Conservation (phyloP, 2,888 invertebrate species). For the Lepidocyrtoides sp. region DNA sequence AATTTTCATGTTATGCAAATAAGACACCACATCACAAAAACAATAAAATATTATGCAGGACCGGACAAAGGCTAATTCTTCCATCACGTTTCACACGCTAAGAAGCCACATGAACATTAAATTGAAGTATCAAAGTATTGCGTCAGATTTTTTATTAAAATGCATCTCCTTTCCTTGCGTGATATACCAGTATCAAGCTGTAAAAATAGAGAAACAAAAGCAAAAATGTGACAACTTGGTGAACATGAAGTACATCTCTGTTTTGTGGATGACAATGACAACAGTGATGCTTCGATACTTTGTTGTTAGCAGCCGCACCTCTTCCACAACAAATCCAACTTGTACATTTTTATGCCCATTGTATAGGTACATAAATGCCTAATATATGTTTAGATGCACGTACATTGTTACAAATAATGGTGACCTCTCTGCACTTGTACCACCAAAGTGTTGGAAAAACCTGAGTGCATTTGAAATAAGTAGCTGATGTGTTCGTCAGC, state of each 20-base stretch:
- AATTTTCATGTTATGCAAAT: not conserved
- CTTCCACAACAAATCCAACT: not conserved
- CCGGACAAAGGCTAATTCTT: not conserved
- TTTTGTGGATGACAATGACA: not conserved
- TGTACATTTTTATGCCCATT: not conserved
- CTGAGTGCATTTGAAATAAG: too few species aligned
- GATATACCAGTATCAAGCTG: not conserved
- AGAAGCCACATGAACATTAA: not conserved
- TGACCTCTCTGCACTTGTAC: too few species aligned
- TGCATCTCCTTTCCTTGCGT: conserved; percentile 6
- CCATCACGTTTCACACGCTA: conserved; percentile 13
- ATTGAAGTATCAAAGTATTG: not conserved
- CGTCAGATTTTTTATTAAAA: conserved; percentile 16
- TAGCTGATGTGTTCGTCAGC: too few species aligned
- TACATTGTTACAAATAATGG: too few species aligned
- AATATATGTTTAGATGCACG: too few species aligned
- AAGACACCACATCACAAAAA: not conserved
- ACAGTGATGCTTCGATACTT: not conserved
- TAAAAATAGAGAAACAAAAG: conserved; percentile 16
- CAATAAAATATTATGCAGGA: not conserved
- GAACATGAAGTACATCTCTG: conserved; percentile 22
- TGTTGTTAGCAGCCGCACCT: not conserved
- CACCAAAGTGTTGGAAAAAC: too few species aligned
- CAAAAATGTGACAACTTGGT: conserved; percentile 18
- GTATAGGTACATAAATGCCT: too few species aligned